phyloP scores from a whole-genome alignment of 2,797 vertebrate species.

The Dermochelys coriacea region DNA sequence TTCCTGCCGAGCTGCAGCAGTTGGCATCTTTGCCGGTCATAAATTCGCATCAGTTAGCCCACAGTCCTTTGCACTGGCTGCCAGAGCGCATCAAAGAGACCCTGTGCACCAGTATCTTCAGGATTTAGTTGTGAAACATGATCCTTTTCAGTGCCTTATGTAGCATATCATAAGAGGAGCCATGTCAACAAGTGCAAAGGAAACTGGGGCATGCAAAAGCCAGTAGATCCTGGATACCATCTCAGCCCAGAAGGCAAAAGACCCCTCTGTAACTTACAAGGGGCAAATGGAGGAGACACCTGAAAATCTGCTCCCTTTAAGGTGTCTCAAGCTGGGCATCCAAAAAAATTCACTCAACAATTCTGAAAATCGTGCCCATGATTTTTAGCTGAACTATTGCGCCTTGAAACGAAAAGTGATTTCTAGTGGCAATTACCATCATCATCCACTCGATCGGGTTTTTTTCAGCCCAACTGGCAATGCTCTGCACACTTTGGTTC shows the following conservation, averaged over 20 bases:
- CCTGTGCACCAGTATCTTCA: slow-evolving; percentile 56
- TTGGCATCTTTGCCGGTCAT: slow-evolving; percentile 64
- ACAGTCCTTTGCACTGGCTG: slow-evolving; percentile 64
- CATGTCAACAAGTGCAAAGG: neutral
- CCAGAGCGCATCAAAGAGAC: slow-evolving; percentile 28
- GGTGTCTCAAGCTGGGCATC: neutral
- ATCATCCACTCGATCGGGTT: too few species aligned
- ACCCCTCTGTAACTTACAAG: neutral
- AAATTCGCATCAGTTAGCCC: slow-evolving; percentile 58
- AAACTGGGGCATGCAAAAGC: slow-evolving; percentile 21
- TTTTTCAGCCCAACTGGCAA: too few species aligned
- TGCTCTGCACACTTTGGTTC: too few species aligned
- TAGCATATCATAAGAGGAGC: slow-evolving; percentile 8
- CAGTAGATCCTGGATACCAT: neutral
- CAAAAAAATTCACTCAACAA: neutral
- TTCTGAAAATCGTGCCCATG: neutral
- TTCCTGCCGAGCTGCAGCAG: slow-evolving; percentile 66
- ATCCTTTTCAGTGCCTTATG: slow-evolving; percentile 61
- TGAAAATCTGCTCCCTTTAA: neutral
- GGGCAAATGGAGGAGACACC: neutral
- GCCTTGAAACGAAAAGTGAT: neutral
- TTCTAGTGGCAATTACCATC: too few species aligned
- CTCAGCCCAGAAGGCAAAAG: neutral
- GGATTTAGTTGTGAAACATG: slow-evolving; percentile 34
- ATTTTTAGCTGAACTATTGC: neutral